Percentiles rank a stretch among this genome's conserved stretches.
Evolutionary conservation across 2,113 vertebrate species (phyloP).

Genomic region (Stomatorhinus ivindoensis): DNA sequence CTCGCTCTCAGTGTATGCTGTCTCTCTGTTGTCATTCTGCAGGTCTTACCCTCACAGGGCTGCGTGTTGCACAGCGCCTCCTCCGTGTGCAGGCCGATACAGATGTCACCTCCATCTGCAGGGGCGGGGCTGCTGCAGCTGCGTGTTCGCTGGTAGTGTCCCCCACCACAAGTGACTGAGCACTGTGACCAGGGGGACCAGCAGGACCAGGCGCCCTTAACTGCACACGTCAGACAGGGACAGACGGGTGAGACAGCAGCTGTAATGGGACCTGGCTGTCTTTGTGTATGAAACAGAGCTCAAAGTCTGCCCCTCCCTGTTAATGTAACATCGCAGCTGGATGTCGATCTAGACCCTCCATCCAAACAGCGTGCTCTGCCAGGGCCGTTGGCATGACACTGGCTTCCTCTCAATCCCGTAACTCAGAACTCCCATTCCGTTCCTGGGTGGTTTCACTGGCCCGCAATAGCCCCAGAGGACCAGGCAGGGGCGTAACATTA

Average conservation of each 20-base stretch:
- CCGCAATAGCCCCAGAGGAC: neutral
- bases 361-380: neutral
- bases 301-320: neutral
- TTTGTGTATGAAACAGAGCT: neutral
- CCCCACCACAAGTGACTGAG: slow-evolving; percentile 87
- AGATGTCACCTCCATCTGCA: slow-evolving; percentile 80
- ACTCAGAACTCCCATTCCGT: neutral
- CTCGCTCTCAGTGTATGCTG: neutral
- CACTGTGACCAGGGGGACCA: slow-evolving; percentile 95
- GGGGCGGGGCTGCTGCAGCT: slow-evolving; percentile 81
- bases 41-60: slow-evolving; percentile 79
- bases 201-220: slow-evolving; percentile 90
- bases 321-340: neutral
- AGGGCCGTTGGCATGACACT: neutral
- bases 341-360: neutral
- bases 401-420: neutral
- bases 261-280: neutral
- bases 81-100: slow-evolving; percentile 92
- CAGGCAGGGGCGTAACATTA: neutral
- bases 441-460: neutral
- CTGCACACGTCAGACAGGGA: slow-evolving; percentile 52
- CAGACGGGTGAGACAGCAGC: slow-evolving; percentile 9
- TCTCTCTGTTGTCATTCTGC: neutral
- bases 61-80: slow-evolving; percentile 92
- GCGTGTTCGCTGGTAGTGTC: slow-evolving; percentile 90